Conservation (phyloP, 2,113 vertebrate species). For the Leuciscus idus region DNA sequence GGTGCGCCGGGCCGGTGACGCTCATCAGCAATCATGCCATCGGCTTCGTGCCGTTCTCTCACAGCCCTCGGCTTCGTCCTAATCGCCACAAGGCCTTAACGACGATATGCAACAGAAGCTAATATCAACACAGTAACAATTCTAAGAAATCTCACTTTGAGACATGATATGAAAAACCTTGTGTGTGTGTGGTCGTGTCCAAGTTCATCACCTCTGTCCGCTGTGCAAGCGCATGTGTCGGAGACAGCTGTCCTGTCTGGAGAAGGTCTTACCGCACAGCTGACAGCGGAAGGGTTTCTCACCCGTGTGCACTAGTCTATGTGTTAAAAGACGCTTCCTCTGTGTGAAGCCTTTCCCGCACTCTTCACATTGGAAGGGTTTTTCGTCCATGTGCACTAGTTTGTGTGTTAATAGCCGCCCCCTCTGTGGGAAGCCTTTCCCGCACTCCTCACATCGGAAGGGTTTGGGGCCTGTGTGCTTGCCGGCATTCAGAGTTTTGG, state of each 20-base stretch:
- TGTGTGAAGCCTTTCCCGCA: constrained; percentile 52
- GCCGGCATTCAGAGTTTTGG: neutral
- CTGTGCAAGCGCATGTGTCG: constrained; percentile 51
- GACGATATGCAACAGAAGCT: neutral
- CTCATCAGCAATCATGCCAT: no score
- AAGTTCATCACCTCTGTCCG: constrained; percentile 21
- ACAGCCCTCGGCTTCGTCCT: no score
- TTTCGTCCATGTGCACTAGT: constrained; percentile 45
- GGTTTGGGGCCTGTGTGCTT: neutral
- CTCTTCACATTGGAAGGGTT: constrained; percentile 51
- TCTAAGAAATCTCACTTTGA: neutral
- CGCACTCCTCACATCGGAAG: constrained; percentile 53
- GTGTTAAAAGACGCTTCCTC: constrained; percentile 47
- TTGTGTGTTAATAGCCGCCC: constrained; percentile 49
- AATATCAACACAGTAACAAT: neutral
- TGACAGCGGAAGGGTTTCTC: constrained; percentile 55
- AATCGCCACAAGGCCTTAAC: neutral
- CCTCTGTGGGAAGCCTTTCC: constrained; percentile 47
- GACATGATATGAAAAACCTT: neutral
- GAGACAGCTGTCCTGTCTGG: constrained; percentile 57
- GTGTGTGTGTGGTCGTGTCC: neutral
- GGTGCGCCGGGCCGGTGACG: no score
- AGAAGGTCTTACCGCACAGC: constrained; percentile 55
- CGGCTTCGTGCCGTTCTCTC: no score
- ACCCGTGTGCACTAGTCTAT: constrained; percentile 47